Conservation (phyloP, 2,888 invertebrate genomes). For the Abrostola tripartita region DNA sequence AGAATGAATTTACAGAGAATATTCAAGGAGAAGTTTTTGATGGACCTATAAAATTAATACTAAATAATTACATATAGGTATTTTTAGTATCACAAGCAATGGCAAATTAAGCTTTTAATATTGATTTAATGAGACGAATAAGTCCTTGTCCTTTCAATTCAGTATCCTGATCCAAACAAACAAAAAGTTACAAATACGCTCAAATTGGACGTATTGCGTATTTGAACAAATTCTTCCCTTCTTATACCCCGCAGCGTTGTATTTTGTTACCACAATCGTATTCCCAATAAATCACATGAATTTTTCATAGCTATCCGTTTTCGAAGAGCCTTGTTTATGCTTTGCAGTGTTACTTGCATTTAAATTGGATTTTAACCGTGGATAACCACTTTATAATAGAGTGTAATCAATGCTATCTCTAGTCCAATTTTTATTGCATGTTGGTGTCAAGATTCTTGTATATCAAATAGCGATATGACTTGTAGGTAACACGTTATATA, state of each 20-base stretch:
- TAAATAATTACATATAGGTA: neutral
- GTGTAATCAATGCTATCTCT: slow-evolving; percentile 31
- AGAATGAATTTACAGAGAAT: too few relatives aligned
- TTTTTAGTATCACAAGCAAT: neutral
- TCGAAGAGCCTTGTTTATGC: slow-evolving; percentile 63
- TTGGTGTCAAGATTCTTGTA: slow-evolving; percentile 3
- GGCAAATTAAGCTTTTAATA: too few relatives aligned
- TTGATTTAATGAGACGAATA: too few relatives aligned
- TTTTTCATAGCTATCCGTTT: slow-evolving; percentile 70
- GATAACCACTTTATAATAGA: slow-evolving; percentile 55
- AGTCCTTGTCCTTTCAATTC: neutral
- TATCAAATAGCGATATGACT: neutral
- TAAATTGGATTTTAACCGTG: slow-evolving; percentile 70
- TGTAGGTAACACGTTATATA: too few relatives aligned
- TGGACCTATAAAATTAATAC: too few relatives aligned
- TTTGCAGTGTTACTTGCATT: slow-evolving; percentile 66
- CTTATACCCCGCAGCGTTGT: slow-evolving; percentile 52
- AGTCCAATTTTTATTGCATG: slow-evolving; percentile 26
- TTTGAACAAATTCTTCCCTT: slow-evolving; percentile 21
- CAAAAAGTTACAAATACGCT: slow-evolving; percentile 1
- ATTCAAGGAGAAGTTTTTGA: too few relatives aligned
- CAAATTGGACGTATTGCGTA: slow-evolving; percentile 6
- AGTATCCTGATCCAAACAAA: neutral
- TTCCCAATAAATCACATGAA: slow-evolving; percentile 69
- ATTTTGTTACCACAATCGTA: slow-evolving; percentile 46